Evolutionary conservation across 2,888 invertebrate genomes (phyloP), one percentile per base, ranked within the genome.

Genomic region (Achlya flavicornis): DNA sequence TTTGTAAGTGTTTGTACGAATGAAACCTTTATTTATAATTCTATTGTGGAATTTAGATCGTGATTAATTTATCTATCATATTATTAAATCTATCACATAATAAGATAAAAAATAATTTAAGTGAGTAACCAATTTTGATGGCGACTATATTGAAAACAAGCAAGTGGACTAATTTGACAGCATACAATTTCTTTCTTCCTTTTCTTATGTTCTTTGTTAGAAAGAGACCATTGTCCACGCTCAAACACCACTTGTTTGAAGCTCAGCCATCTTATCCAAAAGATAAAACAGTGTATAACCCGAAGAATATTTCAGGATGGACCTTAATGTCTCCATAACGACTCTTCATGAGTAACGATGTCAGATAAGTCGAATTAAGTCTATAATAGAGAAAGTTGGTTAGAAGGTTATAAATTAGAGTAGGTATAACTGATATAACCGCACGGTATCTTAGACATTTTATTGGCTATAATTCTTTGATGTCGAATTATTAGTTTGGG

Each of bases 361-460:
- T n/a, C n/a, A 46, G 46, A 46, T 46, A 46, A 46, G 46, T 46
- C 59, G 33, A 75, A 69, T 71, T 76, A 78, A 74, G 63, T 66
- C 64, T 66, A 72, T 77, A 74, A 77, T 77, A 72, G 72, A 62
- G 61, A 69, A 79, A 79, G 64, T 80, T 72, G 26, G 62, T 53
- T 10, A 63, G n/a, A 19, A 53, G 16, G 53, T n/a, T 19, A 53
- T 53, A 53, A 53, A 53, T 53, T 19, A 53, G 53, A 53, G 8
- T 53, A 53, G 10, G 53, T 19, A 16, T 53, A 14, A 53, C 19
- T 46, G 46, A 10, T 46, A 14, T 14, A 46, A n/a, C 46, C n/a
- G 10, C 19, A 19, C 53, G 53, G 53, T 53, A 46, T 46, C 46
- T 19, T 53, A 3, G 16, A 7, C 10, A 19, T 19, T 53, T 53